phyloP scores from a whole-genome alignment of 2,113 vertebrate species.

The Galbula dea region DNA sequence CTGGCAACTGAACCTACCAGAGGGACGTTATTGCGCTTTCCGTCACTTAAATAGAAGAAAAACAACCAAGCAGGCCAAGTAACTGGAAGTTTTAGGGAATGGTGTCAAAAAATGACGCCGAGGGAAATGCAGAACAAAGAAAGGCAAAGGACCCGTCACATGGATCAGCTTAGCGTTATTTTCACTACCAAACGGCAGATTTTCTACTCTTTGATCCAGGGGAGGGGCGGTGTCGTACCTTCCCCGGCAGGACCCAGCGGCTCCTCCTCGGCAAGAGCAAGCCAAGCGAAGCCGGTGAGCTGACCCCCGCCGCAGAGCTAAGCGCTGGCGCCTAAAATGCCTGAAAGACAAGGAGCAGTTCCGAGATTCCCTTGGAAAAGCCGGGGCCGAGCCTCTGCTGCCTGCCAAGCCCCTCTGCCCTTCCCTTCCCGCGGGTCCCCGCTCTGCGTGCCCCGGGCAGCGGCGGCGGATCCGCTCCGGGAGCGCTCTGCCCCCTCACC shows the following conservation, averaged over 20 bases:
- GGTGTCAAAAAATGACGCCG: background rate
- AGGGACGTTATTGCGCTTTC: background rate
- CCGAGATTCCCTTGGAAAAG: background rate
- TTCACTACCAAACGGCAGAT: background rate
- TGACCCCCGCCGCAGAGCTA: background rate
- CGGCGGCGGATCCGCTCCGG: background rate
- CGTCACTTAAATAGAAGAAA: background rate
- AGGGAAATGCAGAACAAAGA: background rate
- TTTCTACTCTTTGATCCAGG: background rate
- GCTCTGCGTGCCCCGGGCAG: background rate
- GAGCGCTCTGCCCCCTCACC: conserved; percentile 53
- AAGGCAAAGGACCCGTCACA: background rate
- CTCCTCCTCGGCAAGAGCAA: background rate
- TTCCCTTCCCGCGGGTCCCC: background rate
- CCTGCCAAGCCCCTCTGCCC: background rate
- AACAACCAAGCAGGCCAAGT: background rate
- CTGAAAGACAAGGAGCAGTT: background rate
- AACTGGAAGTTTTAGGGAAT: conserved; percentile 1
- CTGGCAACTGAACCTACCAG: background rate
- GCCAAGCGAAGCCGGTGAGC: background rate
- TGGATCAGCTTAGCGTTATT: background rate
- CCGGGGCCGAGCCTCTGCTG: background rate
- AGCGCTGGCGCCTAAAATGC: background rate
- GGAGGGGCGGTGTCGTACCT: background rate
- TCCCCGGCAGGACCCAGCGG: background rate